Evolutionary conservation across 2,888 invertebrate species (phyloP).

Genomic region (Sesamia inferens): DNA sequence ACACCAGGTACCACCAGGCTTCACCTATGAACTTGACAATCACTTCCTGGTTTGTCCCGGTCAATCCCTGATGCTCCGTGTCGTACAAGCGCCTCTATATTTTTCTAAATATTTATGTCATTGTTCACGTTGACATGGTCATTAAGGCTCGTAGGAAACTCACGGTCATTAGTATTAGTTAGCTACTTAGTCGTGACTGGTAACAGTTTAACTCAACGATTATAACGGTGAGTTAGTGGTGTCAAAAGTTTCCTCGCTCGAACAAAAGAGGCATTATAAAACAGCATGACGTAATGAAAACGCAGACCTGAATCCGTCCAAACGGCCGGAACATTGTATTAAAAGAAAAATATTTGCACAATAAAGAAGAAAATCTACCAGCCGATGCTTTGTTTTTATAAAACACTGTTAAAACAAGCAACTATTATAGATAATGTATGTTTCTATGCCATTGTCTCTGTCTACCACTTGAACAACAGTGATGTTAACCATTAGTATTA

Average conservation of each 20-base stretch:
- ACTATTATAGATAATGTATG: slow-evolving; percentile 28
- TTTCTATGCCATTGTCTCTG: slow-evolving; percentile 21
- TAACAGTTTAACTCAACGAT: slow-evolving; percentile 54
- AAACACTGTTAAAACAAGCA: slow-evolving; percentile 3
- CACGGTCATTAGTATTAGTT: slow-evolving; percentile 74
- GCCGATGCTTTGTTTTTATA: slow-evolving; percentile 15
- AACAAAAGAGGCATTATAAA: slow-evolving; percentile 40
- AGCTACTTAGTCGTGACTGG: slow-evolving; percentile 67
- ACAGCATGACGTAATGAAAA: slow-evolving; percentile 33
- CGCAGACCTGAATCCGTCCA: slow-evolving; percentile 7
- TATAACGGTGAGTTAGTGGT: slow-evolving; percentile 60
- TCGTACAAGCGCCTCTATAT: not conserved
- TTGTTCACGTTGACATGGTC: slow-evolving; percentile 71
- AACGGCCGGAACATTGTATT: slow-evolving; percentile 28
- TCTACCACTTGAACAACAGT: slow-evolving; percentile 32
- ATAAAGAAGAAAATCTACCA: slow-evolving; percentile 33
- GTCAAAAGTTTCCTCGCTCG: slow-evolving; percentile 48
- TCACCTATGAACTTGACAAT: not conserved
- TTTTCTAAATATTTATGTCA: slow-evolving; percentile 47
- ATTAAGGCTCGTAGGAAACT: slow-evolving; percentile 68
- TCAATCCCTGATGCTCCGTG: not conserved
- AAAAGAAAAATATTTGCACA: slow-evolving; percentile 35
- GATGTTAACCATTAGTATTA: slow-evolving; percentile 28
- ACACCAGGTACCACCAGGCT: not conserved
- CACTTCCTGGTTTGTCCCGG: no score